Base-by-base conservation (phyloP, 2,888 invertebrate species). In the Zygogramma bicolorata region DNA sequence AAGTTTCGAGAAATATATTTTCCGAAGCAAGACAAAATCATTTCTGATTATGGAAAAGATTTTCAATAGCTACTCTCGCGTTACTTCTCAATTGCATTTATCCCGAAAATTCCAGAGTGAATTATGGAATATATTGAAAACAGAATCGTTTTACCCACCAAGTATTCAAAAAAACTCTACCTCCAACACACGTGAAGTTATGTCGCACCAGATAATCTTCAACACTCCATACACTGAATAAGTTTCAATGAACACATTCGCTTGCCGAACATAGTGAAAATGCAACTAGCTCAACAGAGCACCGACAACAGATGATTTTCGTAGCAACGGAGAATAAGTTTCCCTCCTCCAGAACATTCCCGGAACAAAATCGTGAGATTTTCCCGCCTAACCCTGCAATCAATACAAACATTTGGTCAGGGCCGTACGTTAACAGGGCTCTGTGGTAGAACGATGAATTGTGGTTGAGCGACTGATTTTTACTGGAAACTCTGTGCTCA, bases 361-460 rank as follows among this genome's bases (percentile, higher is more conserved):
- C 74, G 82, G 84, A 84, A 82, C 76, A 80, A 83, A 85, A 82
- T 82, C 84, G 84, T 75, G 83, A 83, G 84, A 83, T 81, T 81
- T 81, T 83, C 81, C 83, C 82, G 82, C 81, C 80, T 65, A 61
- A 53, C 68, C 59, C 65, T 60, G 74, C 75, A 81, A 84, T 85
- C 85, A 83, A 85, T 85, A 85, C 81, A 61, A 68, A 71, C 79
- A 76, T 74, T 73, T 63, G 73, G 77, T 81, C 79, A 81, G 79
- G 62, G 69, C 69, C 61, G 38, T 49, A 3, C 68, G 10, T 7
- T 4, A 8, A 29, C 59, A 57, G 31, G 40, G 27, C 3, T n/a
- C 18, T 22, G 53, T 27, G 69, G 69, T 22, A n/a, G 15, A n/a
- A 22, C 31, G 7, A 29, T 22, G 29, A 18, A n/a, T n/a, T n/a